Evolutionary conservation across 2,888 invertebrate species (phyloP).

Genomic region (Hirtodrosophila confusa): DNA sequence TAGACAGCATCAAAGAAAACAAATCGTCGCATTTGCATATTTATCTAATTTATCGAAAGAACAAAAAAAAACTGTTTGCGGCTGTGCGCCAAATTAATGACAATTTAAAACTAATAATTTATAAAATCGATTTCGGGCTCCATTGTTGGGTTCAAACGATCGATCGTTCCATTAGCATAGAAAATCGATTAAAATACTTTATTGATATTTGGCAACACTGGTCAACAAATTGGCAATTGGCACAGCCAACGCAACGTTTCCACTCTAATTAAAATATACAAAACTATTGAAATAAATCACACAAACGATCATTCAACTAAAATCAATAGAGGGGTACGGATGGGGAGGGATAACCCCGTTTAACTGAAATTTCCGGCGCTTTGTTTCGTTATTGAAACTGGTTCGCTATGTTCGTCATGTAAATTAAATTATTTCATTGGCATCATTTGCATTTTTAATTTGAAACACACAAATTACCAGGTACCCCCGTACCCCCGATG

Average conservation of each 20-base stretch:
- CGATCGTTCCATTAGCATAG: slow-evolving; percentile 48
- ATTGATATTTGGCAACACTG: slow-evolving; percentile 56
- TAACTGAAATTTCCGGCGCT: slow-evolving; percentile 64
- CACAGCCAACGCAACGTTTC: slow-evolving; percentile 41
- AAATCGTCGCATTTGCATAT: slow-evolving; percentile 72
- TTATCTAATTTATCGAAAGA: slow-evolving; percentile 53
- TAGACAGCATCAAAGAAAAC: slow-evolving; percentile 40
- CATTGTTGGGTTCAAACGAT: slow-evolving; percentile 6
- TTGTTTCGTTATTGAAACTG: slow-evolving; percentile 46
- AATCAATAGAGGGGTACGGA: slow-evolving; percentile 14
- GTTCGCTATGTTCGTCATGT: slow-evolving; percentile 40
- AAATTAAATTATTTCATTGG: slow-evolving; percentile 69
- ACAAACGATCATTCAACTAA: slow-evolving; percentile 60
- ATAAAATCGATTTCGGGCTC: slow-evolving; percentile 67
- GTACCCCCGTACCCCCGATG: background rate
- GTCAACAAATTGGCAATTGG: slow-evolving; percentile 67
- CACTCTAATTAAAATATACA: slow-evolving; percentile 76
- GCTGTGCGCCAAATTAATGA: slow-evolving; percentile 71
- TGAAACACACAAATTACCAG: slow-evolving; percentile 62
- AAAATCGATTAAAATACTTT: slow-evolving; percentile 66
- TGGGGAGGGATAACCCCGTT: background rate
- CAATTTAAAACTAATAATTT: slow-evolving; percentile 78
- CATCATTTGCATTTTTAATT: slow-evolving; percentile 80
- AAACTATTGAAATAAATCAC: slow-evolving; percentile 56
- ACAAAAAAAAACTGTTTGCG: slow-evolving; percentile 24